These are phyloP conservation scores for Phrynosoma blainvillii DNA, from an alignment of 2,113 vertebrate species.

Conservation along the genomic window DNA sequence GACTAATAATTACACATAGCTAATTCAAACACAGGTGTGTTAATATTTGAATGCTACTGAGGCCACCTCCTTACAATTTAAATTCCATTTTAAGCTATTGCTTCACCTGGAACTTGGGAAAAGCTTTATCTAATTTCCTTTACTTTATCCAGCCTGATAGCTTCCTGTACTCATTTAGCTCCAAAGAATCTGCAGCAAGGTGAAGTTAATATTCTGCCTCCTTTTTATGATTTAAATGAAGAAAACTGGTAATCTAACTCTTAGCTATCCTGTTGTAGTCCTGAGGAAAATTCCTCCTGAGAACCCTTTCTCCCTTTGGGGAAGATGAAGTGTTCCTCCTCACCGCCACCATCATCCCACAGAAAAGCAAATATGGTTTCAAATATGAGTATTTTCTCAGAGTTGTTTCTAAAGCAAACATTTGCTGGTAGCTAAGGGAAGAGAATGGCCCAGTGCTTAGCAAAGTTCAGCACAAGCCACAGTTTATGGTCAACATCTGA, in stretches of 20 bases:
- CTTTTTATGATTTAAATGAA: neutral
- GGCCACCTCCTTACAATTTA: slow-evolving; percentile 5
- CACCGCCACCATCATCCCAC: neutral
- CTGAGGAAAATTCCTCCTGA: neutral
- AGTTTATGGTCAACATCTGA: neutral
- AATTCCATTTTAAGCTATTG: neutral
- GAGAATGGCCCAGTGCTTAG: neutral
- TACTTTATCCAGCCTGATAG: slow-evolving; percentile 13
- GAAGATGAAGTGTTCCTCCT: neutral
- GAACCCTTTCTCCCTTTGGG: neutral
- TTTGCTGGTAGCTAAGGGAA: neutral
- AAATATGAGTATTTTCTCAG: neutral
- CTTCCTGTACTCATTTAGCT: neutral
- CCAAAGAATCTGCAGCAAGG: slow-evolving; percentile 11
- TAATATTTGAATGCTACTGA: slow-evolving; percentile 23
- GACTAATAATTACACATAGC: slow-evolving; percentile 20
- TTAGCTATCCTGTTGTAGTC: too few species aligned
- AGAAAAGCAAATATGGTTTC: neutral
- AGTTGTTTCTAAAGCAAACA: neutral
- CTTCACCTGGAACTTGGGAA: neutral
- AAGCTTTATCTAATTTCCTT: slow-evolving; percentile 5
- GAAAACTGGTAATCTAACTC: neutral
- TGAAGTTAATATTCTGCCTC: neutral
- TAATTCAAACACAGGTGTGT: slow-evolving; percentile 11
- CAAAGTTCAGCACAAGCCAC: too few species aligned